A percentile compares a stretch with the other conserved stretches of the same genome.
Evolutionary conservation across 2,113 vertebrate genomes (phyloP).

Genomic region (Coptodon bakossiorum): DNA sequence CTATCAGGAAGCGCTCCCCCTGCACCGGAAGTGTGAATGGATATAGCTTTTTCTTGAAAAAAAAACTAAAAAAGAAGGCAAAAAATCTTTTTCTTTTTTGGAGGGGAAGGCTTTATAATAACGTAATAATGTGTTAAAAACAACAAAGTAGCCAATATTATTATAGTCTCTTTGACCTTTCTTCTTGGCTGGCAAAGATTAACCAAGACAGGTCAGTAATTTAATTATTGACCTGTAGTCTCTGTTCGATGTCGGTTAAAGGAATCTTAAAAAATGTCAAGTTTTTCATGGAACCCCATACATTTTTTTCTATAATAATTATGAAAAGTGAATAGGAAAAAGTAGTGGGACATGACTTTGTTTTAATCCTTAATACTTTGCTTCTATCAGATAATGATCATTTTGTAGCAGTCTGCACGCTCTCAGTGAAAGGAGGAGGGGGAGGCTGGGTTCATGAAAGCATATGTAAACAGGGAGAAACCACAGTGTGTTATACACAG

Average conservation of each 20-base stretch:
- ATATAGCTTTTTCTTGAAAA: background rate
- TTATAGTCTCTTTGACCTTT: background rate
- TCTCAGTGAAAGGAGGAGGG: background rate
- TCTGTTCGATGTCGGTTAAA: background rate
- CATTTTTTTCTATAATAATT: background rate
- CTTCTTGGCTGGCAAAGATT: background rate
- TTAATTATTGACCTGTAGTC: background rate
- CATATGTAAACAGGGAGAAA: background rate
- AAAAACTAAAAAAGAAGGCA: too few species aligned
- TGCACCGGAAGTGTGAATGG: too few species aligned
- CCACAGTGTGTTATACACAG: background rate
- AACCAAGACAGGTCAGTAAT: background rate
- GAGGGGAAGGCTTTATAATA: background rate
- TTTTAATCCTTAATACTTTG: background rate
- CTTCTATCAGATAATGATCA: background rate
- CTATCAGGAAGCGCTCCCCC: too few species aligned
- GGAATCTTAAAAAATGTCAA: background rate
- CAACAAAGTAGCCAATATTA: background rate
- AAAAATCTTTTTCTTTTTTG: background rate
- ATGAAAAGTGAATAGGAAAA: background rate
- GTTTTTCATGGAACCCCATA: background rate
- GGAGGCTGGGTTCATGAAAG: background rate
- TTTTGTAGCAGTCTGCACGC: background rate
- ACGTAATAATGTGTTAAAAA: background rate
- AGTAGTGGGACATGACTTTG: background rate